Conservation (phyloP, 2,113 vertebrate genomes). For the Origma solitaria region DNA sequence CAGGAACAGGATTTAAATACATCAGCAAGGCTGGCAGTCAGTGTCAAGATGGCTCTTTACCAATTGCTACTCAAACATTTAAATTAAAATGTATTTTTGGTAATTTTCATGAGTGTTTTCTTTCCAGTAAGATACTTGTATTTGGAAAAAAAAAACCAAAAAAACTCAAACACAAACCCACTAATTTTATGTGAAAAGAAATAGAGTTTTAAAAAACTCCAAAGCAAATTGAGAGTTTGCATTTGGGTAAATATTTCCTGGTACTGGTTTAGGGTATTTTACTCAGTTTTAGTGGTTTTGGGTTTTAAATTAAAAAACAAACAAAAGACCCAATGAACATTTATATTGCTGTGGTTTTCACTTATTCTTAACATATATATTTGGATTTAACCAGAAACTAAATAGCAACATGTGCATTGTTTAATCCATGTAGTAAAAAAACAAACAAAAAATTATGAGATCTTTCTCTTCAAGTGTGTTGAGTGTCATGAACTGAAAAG, state of each 20-base stretch:
- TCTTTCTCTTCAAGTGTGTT: not conserved
- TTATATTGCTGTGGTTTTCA: not conserved
- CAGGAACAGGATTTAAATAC: not conserved
- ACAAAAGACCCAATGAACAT: not conserved
- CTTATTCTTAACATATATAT: not conserved
- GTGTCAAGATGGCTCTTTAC: not conserved
- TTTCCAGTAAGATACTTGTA: not conserved
- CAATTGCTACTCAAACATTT: not conserved
- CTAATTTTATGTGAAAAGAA: not conserved
- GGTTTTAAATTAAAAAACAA: not conserved
- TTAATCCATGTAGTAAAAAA: not conserved
- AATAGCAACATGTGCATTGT: not conserved
- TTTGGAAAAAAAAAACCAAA: not conserved
- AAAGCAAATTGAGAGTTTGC: not conserved
- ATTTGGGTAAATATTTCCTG: not conserved
- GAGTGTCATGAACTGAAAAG: not conserved
- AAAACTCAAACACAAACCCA: not conserved
- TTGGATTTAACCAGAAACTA: not conserved
- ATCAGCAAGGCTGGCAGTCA: not conserved
- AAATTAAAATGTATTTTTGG: not conserved
- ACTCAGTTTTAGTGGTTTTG: not conserved
- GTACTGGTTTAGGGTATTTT: not conserved
- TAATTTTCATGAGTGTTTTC: not conserved
- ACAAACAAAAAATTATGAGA: not conserved
- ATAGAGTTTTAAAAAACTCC: not conserved